phyloP scores from a whole-genome alignment of 2,888 invertebrate genomes.

The Ennomos erosarius region DNA sequence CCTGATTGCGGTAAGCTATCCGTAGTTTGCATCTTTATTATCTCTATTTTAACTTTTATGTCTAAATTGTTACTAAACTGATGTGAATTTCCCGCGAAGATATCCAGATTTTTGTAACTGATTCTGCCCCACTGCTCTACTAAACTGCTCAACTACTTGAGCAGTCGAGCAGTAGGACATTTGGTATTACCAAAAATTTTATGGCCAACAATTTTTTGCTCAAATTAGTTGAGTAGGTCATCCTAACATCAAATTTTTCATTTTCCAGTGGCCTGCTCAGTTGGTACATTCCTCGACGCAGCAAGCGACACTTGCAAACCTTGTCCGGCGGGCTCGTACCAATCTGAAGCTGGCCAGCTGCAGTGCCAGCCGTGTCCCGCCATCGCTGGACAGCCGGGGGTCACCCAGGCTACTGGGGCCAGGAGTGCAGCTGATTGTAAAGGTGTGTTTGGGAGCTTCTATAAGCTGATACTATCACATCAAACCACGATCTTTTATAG shows the following conservation, averaged over 20 bases:
- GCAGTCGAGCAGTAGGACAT: too few relatives aligned
- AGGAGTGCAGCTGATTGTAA: slow-evolving; percentile 95
- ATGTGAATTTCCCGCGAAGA: too few relatives aligned
- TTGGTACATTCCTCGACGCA: slow-evolving; percentile 94
- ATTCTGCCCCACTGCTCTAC: too few relatives aligned
- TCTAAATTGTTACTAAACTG: too few relatives aligned
- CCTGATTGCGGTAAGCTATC: slow-evolving; percentile 93
- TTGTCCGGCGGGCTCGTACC: slow-evolving; percentile 96
- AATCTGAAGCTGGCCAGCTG: slow-evolving; percentile 95
- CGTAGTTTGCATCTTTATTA: too few relatives aligned
- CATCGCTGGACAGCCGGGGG: slow-evolving; percentile 95
- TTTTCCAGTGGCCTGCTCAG: slow-evolving; percentile 92
- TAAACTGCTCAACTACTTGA: too few relatives aligned
- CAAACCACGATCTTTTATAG: too few relatives aligned
- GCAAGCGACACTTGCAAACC: slow-evolving; percentile 91
- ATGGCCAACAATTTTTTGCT: too few relatives aligned
- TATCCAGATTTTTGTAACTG: too few relatives aligned
- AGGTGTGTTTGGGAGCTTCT: slow-evolving; percentile 70
- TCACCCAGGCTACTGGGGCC: slow-evolving; percentile 94
- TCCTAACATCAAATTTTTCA: background rate
- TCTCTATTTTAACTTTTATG: too few relatives aligned
- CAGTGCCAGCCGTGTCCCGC: slow-evolving; percentile 96
- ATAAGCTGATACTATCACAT: too few relatives aligned
- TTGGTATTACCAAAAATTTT: too few relatives aligned
- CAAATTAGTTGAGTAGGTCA: background rate